Base-by-base conservation (phyloP, 1,140 invertebrate species). In the Rhopalosiphum padi region DNA sequence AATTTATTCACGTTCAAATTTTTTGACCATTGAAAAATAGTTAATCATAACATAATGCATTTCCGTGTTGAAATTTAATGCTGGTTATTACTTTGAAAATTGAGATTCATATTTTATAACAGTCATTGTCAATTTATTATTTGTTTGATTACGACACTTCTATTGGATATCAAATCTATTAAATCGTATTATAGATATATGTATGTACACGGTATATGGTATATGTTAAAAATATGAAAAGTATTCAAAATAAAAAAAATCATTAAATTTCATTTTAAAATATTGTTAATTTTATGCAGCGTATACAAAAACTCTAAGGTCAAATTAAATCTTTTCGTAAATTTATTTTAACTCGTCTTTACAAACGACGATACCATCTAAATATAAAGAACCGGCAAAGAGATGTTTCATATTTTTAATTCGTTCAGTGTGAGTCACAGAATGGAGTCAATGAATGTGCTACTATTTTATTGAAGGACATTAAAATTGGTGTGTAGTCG, bases 381-480 rank as follows among this genome's bases (percentile, higher is more conserved):
- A 85, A 85, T 77, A n/a, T 85, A 85, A 85, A 85, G 83, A 85
- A 43, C 23, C 83, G 22, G 6, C 60, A 77, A 0, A 85, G 41
- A 2, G 83, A 85, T 23, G 83, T 41, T 83, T 77, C 4, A 43
- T 85, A 30, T 43, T 43, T 85, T 85, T 85, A 85, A 85, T 85
- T 43, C 23, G 35, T 41, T 11, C 37, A 41, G 37, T 83, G 83
- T 85, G 83, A 43, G 37, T 85, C 82, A 85, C 23, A 30, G 41
- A 83, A 51, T 51, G 11, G 21, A 83, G 82, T 83, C 82, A 22
- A 77, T 43, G 83, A 85, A 43, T 41, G 41, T 85, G 37, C 23
- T 41, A 43, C 83, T 85, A 41, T 85, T 85, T 85, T 43, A 85
- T 85, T 9, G 83, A 85, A 85, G 83, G 83, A 85, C 83, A 25